These are phyloP conservation scores for Pogonocichla stellata DNA, from an alignment of 2,113 vertebrate genomes.

Conservation along the genomic window DNA sequence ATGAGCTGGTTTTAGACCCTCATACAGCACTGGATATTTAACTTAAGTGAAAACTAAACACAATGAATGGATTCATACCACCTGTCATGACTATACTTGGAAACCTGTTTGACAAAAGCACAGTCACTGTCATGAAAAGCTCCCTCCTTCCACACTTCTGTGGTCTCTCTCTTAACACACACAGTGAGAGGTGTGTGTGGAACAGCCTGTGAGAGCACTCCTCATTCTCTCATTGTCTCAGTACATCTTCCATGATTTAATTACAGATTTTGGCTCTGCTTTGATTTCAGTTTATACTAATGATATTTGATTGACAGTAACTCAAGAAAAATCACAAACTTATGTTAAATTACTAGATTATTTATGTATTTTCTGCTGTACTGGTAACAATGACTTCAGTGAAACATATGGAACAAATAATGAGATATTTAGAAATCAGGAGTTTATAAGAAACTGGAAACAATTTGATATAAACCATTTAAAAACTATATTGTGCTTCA, in stretches of 20 bases:
- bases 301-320: slow-evolving; percentile 73
- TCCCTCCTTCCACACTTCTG: not conserved
- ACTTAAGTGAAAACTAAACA: not conserved
- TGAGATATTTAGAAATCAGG: slow-evolving; percentile 71
- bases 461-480: slow-evolving; percentile 73
- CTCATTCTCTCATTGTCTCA: slow-evolving; percentile 45
- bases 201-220: not conserved
- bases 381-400: slow-evolving; percentile 76
- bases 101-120: slow-evolving; percentile 25
- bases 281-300: slow-evolving; percentile 68
- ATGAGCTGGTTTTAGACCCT: not conserved
- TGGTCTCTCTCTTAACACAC: not conserved
- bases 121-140: not conserved
- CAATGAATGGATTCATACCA: slow-evolving; percentile 4
- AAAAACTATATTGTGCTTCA: slow-evolving; percentile 73
- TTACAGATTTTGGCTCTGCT: slow-evolving; percentile 58
- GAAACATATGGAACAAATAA: slow-evolving; percentile 77
- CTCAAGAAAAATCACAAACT: slow-evolving; percentile 69
- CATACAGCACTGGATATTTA: not conserved
- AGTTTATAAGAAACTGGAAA: slow-evolving; percentile 74
- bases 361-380: slow-evolving; percentile 69
- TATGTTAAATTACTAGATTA: slow-evolving; percentile 65
- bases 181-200: not conserved
- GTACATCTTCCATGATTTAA: slow-evolving; percentile 50
- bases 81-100: not conserved